Conservation (phyloP, 2,113 vertebrate species). For the Cygnus atratus region DNA sequence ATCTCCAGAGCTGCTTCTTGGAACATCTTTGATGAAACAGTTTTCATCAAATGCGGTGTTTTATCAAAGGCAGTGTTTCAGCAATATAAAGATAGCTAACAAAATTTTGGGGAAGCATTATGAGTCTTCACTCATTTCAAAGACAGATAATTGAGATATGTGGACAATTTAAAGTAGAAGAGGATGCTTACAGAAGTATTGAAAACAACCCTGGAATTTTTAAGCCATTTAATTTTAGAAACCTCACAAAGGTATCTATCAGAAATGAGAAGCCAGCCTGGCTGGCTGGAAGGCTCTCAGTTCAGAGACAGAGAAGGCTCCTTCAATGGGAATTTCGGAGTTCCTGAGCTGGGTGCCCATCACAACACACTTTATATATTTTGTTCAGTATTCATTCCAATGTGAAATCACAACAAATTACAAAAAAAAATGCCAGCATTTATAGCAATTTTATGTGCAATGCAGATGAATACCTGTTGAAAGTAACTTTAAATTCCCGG, state of each 20-base stretch:
- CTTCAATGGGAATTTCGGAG: background rate
- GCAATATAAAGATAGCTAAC: background rate
- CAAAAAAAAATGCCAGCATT: background rate
- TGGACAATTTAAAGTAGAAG: too few species aligned
- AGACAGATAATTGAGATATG: rapidly evolving
- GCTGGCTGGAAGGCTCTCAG: rapidly evolving
- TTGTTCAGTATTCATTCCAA: background rate
- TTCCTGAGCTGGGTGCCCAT: background rate
- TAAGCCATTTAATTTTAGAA: background rate
- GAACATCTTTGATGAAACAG: background rate
- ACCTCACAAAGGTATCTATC: background rate
- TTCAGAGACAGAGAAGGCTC: background rate
- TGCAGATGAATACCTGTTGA: background rate
- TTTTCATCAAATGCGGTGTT: background rate
- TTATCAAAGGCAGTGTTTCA: background rate
- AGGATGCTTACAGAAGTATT: too few species aligned
- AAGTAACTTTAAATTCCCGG: background rate
- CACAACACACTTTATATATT: background rate
- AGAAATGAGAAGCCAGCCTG: rapidly evolving
- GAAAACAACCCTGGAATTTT: background rate
- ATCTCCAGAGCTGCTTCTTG: background rate
- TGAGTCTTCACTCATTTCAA: rapidly evolving
- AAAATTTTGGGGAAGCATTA: background rate
- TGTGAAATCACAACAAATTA: background rate
- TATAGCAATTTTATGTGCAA: background rate